A percentile compares a stretch with the other conserved stretches of the same genome.
phyloP scores from a whole-genome alignment of 2,113 vertebrate species.

The Heloderma charlesbogerti region DNA sequence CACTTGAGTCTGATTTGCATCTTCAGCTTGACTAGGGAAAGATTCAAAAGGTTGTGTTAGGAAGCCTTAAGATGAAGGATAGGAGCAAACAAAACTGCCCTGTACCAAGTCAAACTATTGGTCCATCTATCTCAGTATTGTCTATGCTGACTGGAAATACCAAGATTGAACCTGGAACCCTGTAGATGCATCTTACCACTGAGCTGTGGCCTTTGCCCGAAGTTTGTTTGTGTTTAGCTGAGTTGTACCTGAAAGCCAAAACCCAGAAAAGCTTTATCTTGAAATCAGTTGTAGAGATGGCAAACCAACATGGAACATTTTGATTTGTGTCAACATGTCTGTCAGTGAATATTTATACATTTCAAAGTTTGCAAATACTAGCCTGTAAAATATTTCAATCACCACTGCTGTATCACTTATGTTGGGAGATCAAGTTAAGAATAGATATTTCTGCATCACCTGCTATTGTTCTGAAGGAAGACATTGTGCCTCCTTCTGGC shows the following conservation, averaged over 20 bases:
- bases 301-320: background rate
- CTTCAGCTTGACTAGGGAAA: background rate
- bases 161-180: background rate
- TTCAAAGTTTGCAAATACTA: no score
- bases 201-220: background rate
- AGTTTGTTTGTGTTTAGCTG: background rate
- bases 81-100: background rate
- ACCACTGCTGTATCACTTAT: background rate
- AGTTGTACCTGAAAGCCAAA: background rate
- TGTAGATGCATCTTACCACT: background rate
- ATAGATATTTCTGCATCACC: background rate
- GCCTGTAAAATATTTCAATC: background rate
- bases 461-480: background rate
- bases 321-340: background rate
- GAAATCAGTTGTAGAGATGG: background rate
- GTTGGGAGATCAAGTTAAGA: background rate
- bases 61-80: conserved; percentile 14
- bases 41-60: background rate
- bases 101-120: background rate
- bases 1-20: conserved; percentile 24
- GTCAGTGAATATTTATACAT: background rate
- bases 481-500: background rate
- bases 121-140: background rate
- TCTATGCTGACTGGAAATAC: background rate
- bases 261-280: background rate